Base-by-base conservation (phyloP, 2,113 vertebrate species). In the Danionella cerebrum region DNA sequence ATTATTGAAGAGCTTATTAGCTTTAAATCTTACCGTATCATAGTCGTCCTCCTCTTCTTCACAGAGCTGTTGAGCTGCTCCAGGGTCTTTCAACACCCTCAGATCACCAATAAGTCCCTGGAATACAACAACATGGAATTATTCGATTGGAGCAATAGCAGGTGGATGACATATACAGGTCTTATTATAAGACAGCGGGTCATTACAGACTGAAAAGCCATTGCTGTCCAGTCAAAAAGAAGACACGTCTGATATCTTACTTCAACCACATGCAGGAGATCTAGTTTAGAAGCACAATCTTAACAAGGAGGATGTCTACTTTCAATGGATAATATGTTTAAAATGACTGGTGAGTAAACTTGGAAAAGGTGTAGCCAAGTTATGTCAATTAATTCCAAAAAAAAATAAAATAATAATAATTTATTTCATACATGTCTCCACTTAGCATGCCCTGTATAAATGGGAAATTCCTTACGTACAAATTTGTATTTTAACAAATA, bases 61-160 rank as follows among this genome's bases (percentile, higher is more conserved):
- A 3, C 96, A 98, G 67, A 89, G 89, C 14, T 16, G 73, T 41
- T 90, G 89, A 0, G 92, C 93, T 0, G 86, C 91, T 0, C 66
- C 81, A 0, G 93, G 89, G 80, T 96, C 89, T 51, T 83, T 85
- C 41, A 81, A 80, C 47, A 98, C 76, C 67, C 78, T 90, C 78
- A 98, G 75, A 52, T 97, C 95, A 0, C 89, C 84, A 1, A 98
- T 94, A 45, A 84, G 78, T 0, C 96, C 96, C 96, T 98, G 69
- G 13, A 70, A 53, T 31, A 24, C 36, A 58, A 21, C 60, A 38
- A 41, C 25, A 78, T 27, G 53, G 48, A 33, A 50, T 44, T 29
- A 6, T 21, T 47, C 35, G 45, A 16, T 39, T 44, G 38, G 24
- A 29, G 24, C 5, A n/a, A 0, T 41, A 31, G 16, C 22, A 29